Conservation (phyloP, 2,888 invertebrate genomes). For the Liopterus haemorrhoidalis region DNA sequence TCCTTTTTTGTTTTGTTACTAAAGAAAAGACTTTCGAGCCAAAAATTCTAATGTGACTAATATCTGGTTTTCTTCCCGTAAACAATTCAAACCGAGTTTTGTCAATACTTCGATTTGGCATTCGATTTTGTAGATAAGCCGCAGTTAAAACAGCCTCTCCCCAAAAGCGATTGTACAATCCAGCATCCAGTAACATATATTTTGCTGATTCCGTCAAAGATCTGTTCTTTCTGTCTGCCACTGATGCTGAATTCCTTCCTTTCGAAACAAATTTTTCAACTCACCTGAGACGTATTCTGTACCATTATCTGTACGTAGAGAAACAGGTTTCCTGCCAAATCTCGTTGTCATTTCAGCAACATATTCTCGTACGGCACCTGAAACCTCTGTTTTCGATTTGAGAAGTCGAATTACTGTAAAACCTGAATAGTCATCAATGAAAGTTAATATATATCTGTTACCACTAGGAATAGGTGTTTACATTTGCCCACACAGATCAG, state of each 20-base stretch:
- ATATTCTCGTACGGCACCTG: constrained; percentile 30
- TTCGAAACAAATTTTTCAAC: constrained; percentile 25
- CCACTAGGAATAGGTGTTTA: constrained; percentile 35
- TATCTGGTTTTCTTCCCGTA: constrained; percentile 35
- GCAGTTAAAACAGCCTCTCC: constrained; percentile 32
- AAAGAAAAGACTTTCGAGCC: constrained; percentile 36
- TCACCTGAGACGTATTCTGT: constrained; percentile 24
- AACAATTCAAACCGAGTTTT: constrained; percentile 38
- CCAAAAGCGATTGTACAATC: constrained; percentile 29
- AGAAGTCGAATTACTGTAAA: constrained; percentile 34
- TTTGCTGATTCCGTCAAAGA: constrained; percentile 14
- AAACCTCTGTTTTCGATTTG: constrained; percentile 37
- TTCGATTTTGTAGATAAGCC: constrained; percentile 11
- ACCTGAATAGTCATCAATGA: constrained; percentile 36
- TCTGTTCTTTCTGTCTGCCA: constrained; percentile 34
- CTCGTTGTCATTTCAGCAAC: constrained; percentile 31
- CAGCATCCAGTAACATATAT: constrained; percentile 31
- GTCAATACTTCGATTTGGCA: constrained; percentile 1
- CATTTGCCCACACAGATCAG: constrained; percentile 39
- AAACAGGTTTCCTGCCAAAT: constrained; percentile 26
- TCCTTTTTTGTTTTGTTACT: constrained; percentile 35
- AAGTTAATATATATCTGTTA: constrained; percentile 37
- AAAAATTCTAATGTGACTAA: constrained; percentile 38
- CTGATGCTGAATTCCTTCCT: constrained; percentile 36
- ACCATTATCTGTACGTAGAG: constrained; percentile 32